Base-by-base conservation (phyloP, 2,797 vertebrate species). In the Oophaga sylvatica region DNA sequence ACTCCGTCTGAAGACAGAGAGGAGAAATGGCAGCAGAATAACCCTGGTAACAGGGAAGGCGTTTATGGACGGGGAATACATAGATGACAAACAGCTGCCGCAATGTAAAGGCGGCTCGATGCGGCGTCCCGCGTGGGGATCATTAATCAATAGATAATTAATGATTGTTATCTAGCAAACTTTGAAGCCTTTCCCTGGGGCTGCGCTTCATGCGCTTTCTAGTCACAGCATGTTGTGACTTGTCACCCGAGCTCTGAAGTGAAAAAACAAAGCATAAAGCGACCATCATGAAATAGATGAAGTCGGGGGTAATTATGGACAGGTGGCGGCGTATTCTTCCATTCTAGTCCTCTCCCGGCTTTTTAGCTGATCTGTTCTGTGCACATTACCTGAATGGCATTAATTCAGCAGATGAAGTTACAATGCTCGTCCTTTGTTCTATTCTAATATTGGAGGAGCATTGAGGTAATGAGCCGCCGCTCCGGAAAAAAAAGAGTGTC, bases 101-200 rank as follows among this genome's bases (percentile, higher is more conserved):
- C 57, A 59, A 78, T 70, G 85, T 57, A 65, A 81, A 31, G 41
- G 12, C 31, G 22, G n/a, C 17, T 68, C 2, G 22, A 13, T 76
- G 80, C 60, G 17, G 79, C 19, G 29, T 53, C 80, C 62, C 87
- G 31, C 60, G 65, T 48, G 87, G 68, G 87, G 76, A 59, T 85
- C 80, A 81, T 85, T 88, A 85, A 88, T 85, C 78, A 76, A 59
- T 59, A 71, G 60, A 17, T 77, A 85, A 85, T 89, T 85, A 89
- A 85, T 76, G 83, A 77, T 85, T 68, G 70, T 81, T 81, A 81
- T 76, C 68, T 31, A 57, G 78, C 79, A 68, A 84, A 77, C 62
- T 71, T 57, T 76, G 56, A 31, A 48, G 26, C 4, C 17, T 63
- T 15, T 78, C 77, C 87, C 17, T 11, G n/a, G 80, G 77, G 87